Base-by-base conservation (phyloP, 1,140 invertebrate species). In the Trichonephila inaurata region DNA sequence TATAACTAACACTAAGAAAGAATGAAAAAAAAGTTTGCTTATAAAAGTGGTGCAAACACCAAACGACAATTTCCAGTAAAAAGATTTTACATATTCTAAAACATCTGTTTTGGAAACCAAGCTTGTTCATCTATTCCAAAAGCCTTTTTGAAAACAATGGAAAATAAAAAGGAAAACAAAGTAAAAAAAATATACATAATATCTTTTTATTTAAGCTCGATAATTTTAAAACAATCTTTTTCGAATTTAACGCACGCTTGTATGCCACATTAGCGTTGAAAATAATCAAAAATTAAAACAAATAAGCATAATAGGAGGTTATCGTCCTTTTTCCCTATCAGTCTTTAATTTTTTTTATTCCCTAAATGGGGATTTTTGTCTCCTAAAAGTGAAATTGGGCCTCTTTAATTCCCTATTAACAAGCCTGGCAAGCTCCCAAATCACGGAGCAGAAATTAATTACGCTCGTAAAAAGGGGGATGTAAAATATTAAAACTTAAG, bases 331-430 rank as follows among this genome's bases (percentile, higher is more conserved):
- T 58, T 51, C 82, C 16, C 24, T 85, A 58, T 85, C 18, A 58
- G 58, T 60, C 82, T 18, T 51, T n/a, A 24, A 14, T 85, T 60
- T 85, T 18, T 19, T 12, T 66, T 88, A 19, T 40, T 66, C 24
- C 33, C 83, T 51, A 86, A 86, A 86, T 14, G 33, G 86, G 86
- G 62, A 33, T 81, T 91, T 91, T 91, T 91, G 89, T 91, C 69
- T 91, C 24, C 44, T 91, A 69, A 51, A 89, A 44, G 51, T 7
- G 51, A 82, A 91, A 91, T 91, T 91, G 66, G 66, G 69, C 69
- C 89, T 91, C 89, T 91, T 91, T 91, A 91, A 91, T 91, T 91
- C 89, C 72, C 72, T 91, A 91, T 91, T 91, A 91, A 91, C 51
- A 91, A 82, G 89, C 69, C 28, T 91, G 89, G 89, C 89, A 82